Percentiles rank a stretch among this genome's conserved stretches.
Evolutionary conservation across 2,113 vertebrate species (phyloP).

Genomic region (Lucifuga dentata): DNA sequence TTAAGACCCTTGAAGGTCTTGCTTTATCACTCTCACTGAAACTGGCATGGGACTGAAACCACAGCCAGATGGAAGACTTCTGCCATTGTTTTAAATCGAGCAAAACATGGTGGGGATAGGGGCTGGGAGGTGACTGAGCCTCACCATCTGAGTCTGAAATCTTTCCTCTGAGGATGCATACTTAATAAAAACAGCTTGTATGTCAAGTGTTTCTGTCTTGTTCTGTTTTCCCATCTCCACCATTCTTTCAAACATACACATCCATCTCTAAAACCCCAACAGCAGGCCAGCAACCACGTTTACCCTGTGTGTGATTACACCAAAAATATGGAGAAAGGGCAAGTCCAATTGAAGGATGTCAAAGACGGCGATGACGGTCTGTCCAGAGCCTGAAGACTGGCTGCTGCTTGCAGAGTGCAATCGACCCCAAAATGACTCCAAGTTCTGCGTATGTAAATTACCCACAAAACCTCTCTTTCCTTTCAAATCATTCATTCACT

Average conservation of each 20-base stretch:
- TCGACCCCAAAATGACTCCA: conserved; percentile 59
- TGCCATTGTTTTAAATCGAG: conserved; percentile 72
- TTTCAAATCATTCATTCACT: conserved; percentile 72
- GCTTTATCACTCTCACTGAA: conserved; percentile 57
- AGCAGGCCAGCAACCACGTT: background rate
- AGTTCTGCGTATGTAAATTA: conserved; percentile 65
- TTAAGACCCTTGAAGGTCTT: conserved; percentile 60
- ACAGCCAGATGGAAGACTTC: conserved; percentile 71
- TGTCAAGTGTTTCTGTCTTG: background rate
- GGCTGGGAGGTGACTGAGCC: conserved; percentile 4
- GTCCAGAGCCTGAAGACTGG: conserved; percentile 18
- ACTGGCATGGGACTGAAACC: conserved; percentile 67
- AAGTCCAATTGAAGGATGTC: conserved; percentile 12
- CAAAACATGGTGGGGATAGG: conserved; percentile 24
- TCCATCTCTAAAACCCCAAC: background rate
- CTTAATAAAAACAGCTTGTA: background rate
- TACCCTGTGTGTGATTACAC: background rate
- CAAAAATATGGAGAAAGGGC: background rate
- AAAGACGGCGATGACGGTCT: conserved; percentile 30
- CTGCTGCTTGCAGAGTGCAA: conserved; percentile 37
- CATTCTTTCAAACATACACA: conserved; percentile 9
- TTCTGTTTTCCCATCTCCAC: background rate
- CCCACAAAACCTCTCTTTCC: conserved; percentile 70
- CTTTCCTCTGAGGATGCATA: conserved; percentile 17
- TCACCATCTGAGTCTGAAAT: conserved; percentile 40